A percentile compares a stretch with the other conserved stretches of the same genome.
phyloP scores from a whole-genome alignment of 2,888 invertebrate genomes.

The Tipula helvola region DNA sequence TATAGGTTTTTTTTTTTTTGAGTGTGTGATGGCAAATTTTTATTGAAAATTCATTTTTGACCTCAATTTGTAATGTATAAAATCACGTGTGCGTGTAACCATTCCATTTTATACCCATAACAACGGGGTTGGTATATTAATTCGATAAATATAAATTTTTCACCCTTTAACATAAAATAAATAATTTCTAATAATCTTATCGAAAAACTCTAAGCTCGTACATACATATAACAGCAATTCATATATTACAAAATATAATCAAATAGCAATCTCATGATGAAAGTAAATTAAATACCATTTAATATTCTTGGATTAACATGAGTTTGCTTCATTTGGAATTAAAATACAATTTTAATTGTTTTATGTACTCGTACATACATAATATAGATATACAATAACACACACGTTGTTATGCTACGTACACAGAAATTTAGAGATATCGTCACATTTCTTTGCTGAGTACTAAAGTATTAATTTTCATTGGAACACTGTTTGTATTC shows the following conservation, averaged over 20 bases:
- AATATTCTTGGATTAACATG: background rate
- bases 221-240: background rate
- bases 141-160: background rate
- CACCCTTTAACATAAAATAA: background rate
- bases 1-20: background rate
- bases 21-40: background rate
- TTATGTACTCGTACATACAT: background rate
- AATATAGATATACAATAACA: background rate
- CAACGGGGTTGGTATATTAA: too few species aligned
- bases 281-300: background rate
- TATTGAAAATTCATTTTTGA: background rate
- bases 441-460: background rate
- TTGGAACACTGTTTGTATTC: background rate
- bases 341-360: background rate
- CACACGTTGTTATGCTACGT: background rate
- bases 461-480: background rate
- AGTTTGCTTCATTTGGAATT: background rate
- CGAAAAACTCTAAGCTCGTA: background rate
- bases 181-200: background rate
- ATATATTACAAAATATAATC: background rate
- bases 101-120: too few species aligned
- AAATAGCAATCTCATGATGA: background rate
- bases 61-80: background rate
- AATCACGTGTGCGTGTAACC: too few species aligned
- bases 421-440: background rate